Percentiles rank a stretch among this genome's conserved stretches.
These are phyloP conservation scores for Cantharis lateralis DNA, from an alignment of 2,888 invertebrate genomes.

Conservation along the genomic window DNA sequence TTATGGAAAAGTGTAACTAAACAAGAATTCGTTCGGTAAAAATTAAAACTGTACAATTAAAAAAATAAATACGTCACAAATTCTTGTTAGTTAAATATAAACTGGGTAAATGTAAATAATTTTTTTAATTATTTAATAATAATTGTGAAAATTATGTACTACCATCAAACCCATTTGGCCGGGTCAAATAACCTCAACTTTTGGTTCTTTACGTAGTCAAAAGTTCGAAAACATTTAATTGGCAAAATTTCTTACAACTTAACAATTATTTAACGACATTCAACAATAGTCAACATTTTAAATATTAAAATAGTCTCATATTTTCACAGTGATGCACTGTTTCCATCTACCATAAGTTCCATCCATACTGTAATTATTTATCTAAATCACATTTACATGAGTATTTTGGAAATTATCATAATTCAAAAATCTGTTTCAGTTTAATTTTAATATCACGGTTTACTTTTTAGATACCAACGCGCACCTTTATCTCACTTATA, in stretches of 20 bases:
- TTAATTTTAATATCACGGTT: conserved; percentile 19
- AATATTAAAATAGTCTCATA: conserved; percentile 31
- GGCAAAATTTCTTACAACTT: conserved; percentile 21
- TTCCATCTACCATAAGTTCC: conserved; percentile 17
- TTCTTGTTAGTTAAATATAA: neutral
- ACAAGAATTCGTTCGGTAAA: neutral
- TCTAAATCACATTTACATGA: conserved; percentile 30
- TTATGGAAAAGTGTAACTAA: neutral
- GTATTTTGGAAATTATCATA: conserved; percentile 11
- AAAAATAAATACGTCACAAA: neutral
- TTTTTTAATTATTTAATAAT: neutral
- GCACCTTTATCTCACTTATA: conserved; percentile 17
- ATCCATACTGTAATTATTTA: conserved; percentile 26
- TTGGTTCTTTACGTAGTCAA: neutral
- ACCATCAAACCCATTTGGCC: neutral
- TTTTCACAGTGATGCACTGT: conserved; percentile 30
- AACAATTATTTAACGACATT: conserved; percentile 32
- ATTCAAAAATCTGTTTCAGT: neutral
- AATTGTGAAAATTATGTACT: neutral
- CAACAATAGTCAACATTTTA: conserved; percentile 31
- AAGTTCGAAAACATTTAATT: conserved; percentile 19
- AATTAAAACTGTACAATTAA: neutral
- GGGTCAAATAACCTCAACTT: neutral
- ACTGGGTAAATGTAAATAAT: neutral
- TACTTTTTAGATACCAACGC: neutral